These are phyloP conservation scores for Arvicanthis niloticus DNA, from an alignment of 2,113 vertebrate species.

Conservation along the genomic window DNA sequence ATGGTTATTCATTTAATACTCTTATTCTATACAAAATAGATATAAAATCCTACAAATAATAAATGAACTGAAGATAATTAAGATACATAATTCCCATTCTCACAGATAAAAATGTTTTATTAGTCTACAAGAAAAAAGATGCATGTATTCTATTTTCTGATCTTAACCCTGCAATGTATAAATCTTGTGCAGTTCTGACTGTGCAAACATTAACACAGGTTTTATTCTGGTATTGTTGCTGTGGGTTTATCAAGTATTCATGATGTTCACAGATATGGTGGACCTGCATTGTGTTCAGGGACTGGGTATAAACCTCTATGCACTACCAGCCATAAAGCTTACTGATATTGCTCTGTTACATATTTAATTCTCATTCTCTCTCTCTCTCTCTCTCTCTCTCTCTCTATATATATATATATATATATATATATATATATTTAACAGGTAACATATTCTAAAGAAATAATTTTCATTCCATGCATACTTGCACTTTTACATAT, in stretches of 20 bases:
- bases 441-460: neutral
- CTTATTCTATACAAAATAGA: neutral
- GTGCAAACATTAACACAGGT: slow-evolving; percentile 57
- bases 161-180: slow-evolving; percentile 38
- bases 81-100: neutral
- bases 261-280: slow-evolving; percentile 49
- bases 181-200: slow-evolving; percentile 49
- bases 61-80: neutral
- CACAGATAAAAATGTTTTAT: neutral
- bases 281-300: neutral
- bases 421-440: too few species aligned
- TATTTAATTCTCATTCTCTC: slow-evolving; percentile 54
- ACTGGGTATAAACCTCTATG: slow-evolving; percentile 49
- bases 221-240: slow-evolving; percentile 62
- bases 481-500: neutral
- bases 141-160: neutral
- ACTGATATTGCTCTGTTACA: neutral
- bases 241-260: slow-evolving; percentile 64
- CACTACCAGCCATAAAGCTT: slow-evolving; percentile 35
- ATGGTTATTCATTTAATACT: neutral
- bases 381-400: neutral
- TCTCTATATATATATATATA: too few species aligned
- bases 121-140: slow-evolving; percentile 21
- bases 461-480: slow-evolving; percentile 68
- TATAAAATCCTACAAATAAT: neutral